Percentiles rank a stretch among this genome's conserved stretches.
phyloP scores from a whole-genome alignment of 1,140 invertebrate species.

The Dolichoris vasculosae region DNA sequence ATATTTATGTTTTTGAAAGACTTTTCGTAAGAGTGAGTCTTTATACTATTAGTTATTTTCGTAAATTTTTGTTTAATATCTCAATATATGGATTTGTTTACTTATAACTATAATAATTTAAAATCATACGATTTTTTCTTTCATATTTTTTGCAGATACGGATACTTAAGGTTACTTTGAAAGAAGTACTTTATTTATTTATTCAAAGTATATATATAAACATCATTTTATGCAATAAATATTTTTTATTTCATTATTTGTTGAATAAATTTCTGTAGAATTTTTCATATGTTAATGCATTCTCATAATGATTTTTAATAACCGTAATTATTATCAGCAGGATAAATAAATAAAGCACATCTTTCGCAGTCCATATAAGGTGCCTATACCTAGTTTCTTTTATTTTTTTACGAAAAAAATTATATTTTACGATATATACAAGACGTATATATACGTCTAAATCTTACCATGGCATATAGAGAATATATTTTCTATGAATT shows the following conservation, averaged over 20 bases:
- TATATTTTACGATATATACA: background rate
- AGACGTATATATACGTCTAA: background rate
- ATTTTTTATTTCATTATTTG: too few relatives aligned
- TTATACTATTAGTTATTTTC: constrained; percentile 6
- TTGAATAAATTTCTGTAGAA: background rate
- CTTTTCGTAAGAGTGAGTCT: background rate
- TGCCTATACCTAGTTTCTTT: constrained; percentile 18
- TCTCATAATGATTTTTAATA: background rate
- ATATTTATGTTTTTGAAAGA: constrained; percentile 19
- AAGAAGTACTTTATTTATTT: constrained; percentile 13
- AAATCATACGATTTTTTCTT: background rate
- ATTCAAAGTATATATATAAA: background rate
- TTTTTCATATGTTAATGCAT: too few relatives aligned
- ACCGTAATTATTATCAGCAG: background rate
- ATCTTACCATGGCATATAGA: constrained; percentile 4
- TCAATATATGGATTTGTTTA: background rate
- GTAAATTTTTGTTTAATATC: background rate
- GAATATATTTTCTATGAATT: background rate
- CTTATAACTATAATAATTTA: constrained; percentile 9
- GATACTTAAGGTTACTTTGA: background rate
- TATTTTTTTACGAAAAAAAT: background rate
- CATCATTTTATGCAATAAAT: too few relatives aligned
- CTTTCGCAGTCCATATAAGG: background rate
- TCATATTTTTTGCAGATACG: background rate
- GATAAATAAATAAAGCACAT: constrained; percentile 1